phyloP scores from a whole-genome alignment of 2,113 vertebrate genomes.

The Cynopterus brachyotis region DNA sequence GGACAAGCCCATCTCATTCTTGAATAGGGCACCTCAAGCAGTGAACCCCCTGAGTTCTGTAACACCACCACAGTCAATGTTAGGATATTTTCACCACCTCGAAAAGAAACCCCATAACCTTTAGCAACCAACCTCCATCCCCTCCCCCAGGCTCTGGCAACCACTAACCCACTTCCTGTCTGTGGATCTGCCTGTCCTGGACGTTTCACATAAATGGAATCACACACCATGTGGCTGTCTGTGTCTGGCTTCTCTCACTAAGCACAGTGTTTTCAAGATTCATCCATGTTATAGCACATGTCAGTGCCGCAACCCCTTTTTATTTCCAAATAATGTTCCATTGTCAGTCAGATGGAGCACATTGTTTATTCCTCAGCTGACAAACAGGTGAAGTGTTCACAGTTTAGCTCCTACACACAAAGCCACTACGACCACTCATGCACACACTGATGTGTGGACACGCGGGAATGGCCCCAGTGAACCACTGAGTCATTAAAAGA shows the following conservation, averaged over 20 bases:
- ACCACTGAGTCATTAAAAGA: not conserved
- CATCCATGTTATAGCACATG: not conserved
- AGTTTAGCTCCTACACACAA: not conserved
- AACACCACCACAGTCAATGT: not conserved
- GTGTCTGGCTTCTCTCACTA: not conserved
- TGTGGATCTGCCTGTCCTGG: not conserved
- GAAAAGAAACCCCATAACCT: not conserved
- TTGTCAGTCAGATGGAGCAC: not conserved
- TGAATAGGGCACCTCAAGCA: too few relatives aligned
- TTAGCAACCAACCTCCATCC: too few relatives aligned
- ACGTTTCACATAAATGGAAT: not conserved
- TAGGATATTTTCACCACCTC: not conserved
- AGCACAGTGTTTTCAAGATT: not conserved
- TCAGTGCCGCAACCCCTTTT: not conserved
- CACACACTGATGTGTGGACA: too few relatives aligned
- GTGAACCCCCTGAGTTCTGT: too few relatives aligned
- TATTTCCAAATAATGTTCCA: not conserved
- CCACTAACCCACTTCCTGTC: not conserved
- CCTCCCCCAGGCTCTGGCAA: not conserved
- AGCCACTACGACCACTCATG: not conserved
- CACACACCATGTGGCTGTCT: not conserved
- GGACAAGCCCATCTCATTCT: too few relatives aligned
- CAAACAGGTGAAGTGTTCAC: too few relatives aligned
- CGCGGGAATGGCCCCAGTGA: not conserved
- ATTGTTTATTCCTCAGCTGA: not conserved